Evolutionary conservation across 2,113 vertebrate genomes (phyloP).

Genomic region (Onychostoma macrolepis): DNA sequence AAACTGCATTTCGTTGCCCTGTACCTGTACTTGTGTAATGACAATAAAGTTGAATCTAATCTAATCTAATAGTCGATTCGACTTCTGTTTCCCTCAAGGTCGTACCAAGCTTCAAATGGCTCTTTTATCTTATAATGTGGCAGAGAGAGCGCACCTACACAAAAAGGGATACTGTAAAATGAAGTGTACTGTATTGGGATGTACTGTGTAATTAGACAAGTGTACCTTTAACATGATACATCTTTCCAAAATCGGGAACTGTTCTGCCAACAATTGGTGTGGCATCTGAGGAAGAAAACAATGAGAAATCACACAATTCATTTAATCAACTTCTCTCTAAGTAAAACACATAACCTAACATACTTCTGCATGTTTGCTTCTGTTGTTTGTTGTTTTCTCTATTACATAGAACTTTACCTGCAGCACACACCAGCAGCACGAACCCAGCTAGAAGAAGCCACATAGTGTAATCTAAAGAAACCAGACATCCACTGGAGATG

Average conservation of each 20-base stretch:
- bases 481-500: not conserved
- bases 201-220: not conserved
- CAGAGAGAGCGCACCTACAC: too few relatives aligned
- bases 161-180: too few relatives aligned
- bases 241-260: constrained; percentile 74
- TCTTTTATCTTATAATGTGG: too few relatives aligned
- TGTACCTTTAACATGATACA: constrained; percentile 84
- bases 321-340: not conserved
- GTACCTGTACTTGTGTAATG: too few relatives aligned
- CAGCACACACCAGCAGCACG: constrained; percentile 53
- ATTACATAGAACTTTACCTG: constrained; percentile 58
- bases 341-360: not conserved
- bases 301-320: too few relatives aligned
- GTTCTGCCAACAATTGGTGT: constrained; percentile 57
- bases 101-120: too few relatives aligned
- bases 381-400: too few relatives aligned
- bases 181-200: not conserved
- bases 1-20: too few relatives aligned
- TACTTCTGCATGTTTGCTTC: too few relatives aligned
- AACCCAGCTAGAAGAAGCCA: constrained; percentile 41
- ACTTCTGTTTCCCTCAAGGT: too few relatives aligned
- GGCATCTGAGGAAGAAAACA: constrained; percentile 56
- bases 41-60: too few relatives aligned
- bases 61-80: too few relatives aligned
- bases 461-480: constrained; percentile 47